These are phyloP conservation scores for Morpho achilles DNA, from an alignment of 2,888 invertebrate genomes.

Conservation along the genomic window DNA sequence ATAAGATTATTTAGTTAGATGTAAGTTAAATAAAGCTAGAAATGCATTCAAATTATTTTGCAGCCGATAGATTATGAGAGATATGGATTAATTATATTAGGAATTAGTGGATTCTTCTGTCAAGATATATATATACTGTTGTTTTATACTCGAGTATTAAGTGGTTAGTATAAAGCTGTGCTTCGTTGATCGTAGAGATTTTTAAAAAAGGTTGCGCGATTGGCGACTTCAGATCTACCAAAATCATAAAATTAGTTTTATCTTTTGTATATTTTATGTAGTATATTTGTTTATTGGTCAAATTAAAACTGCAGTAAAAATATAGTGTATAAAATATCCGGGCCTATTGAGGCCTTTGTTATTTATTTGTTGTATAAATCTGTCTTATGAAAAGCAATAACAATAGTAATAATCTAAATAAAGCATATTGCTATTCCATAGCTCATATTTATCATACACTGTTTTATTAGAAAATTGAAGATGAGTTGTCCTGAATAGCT, in stretches of 20 bases:
- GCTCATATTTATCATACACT: slow-evolving; percentile 11
- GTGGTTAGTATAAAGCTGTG: slow-evolving; percentile 12
- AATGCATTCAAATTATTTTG: slow-evolving; percentile 70
- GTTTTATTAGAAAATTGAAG: slow-evolving; percentile 15
- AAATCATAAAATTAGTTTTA: background rate
- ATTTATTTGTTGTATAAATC: slow-evolving; percentile 21
- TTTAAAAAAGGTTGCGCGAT: background rate
- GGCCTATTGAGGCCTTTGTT: slow-evolving; percentile 14
- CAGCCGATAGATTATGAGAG: slow-evolving; percentile 63
- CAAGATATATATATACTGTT: slow-evolving; percentile 21
- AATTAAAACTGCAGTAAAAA: background rate
- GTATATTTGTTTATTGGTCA: slow-evolving; percentile 3
- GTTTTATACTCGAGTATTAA: slow-evolving; percentile 19
- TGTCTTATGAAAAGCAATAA: slow-evolving; percentile 26
- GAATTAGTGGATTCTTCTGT: slow-evolving; percentile 37
- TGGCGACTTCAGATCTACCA: background rate
- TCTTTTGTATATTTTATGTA: slow-evolving; percentile 3
- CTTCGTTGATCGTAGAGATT: slow-evolving; percentile 15
- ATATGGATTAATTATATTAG: slow-evolving; percentile 41
- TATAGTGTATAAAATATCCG: slow-evolving; percentile 13
- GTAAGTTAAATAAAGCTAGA: slow-evolving; percentile 69
- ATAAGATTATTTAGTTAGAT: slow-evolving; percentile 71
- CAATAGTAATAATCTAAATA: slow-evolving; percentile 17
- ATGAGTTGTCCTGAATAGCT: slow-evolving; percentile 18
- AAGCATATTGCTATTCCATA: slow-evolving; percentile 10